A percentile compares a stretch with the other conserved stretches of the same genome.
These are phyloP conservation scores for Gulo gulo DNA, from an alignment of 2,113 vertebrate species.

Conservation along the genomic window DNA sequence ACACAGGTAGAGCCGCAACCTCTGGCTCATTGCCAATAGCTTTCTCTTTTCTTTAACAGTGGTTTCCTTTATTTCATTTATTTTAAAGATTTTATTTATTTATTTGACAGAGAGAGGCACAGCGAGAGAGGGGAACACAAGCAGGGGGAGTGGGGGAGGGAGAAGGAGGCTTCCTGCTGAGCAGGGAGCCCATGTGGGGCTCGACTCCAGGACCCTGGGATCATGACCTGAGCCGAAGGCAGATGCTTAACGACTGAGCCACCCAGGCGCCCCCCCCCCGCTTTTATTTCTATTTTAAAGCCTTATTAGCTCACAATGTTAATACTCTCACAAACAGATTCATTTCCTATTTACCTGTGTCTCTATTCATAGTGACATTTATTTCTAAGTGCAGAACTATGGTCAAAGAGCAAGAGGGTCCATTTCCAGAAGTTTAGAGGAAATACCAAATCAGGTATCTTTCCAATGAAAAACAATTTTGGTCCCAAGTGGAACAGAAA, in stretches of 20 bases:
- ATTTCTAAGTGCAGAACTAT: background rate
- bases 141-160: too few species aligned
- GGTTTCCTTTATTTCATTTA: background rate
- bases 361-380: background rate
- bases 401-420: background rate
- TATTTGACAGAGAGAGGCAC: too few species aligned
- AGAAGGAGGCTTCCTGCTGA: too few species aligned
- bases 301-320: constrained; percentile 7
- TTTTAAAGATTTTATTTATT: background rate
- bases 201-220: too few species aligned
- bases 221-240: too few species aligned
- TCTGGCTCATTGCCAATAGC: background rate
- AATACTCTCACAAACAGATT: constrained; percentile 13
- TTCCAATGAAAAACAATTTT: background rate
- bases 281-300: background rate
- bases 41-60: background rate
- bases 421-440: background rate
- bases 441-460: background rate
- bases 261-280: too few species aligned
- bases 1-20: background rate
- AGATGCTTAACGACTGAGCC: too few species aligned
- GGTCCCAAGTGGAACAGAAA: background rate
- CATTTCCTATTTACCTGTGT: background rate
- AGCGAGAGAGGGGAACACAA: too few species aligned
- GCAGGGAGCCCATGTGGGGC: too few species aligned